These are phyloP conservation scores for Megaceryle alcyon DNA, from an alignment of 2,797 vertebrate species.

Conservation along the genomic window DNA sequence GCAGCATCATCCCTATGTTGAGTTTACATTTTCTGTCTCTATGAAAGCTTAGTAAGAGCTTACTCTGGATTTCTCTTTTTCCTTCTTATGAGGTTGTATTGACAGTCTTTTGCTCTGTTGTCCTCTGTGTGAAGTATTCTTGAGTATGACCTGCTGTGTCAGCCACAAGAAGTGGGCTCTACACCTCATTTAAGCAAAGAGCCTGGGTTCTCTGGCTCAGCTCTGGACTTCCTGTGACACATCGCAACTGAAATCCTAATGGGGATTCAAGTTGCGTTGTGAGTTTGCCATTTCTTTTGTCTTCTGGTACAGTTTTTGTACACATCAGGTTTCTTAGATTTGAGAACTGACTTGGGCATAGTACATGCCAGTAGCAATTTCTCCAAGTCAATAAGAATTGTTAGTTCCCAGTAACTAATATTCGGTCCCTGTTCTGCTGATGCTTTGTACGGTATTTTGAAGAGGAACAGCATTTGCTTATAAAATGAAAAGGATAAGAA, in stretches of 20 bases:
- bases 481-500: background rate
- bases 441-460: background rate
- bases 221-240: background rate
- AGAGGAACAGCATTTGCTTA: background rate
- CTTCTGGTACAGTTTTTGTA: background rate
- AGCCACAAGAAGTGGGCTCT: background rate
- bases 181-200: background rate
- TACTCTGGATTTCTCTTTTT: background rate
- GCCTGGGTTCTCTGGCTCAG: background rate
- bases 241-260: background rate
- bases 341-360: background rate
- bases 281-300: background rate
- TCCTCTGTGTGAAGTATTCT: background rate
- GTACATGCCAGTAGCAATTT: background rate
- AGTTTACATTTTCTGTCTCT: background rate
- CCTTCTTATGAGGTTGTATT: background rate
- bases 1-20: background rate
- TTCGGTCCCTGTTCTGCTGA: background rate
- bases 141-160: background rate
- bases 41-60: background rate
- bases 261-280: background rate
- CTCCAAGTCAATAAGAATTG: background rate
- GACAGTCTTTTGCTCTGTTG: background rate
- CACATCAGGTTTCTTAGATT: background rate
- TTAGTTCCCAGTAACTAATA: background rate